Percentiles rank a stretch among this genome's conserved stretches.
phyloP scores from a whole-genome alignment of 2,113 vertebrate species.

The Percina caprodes region DNA sequence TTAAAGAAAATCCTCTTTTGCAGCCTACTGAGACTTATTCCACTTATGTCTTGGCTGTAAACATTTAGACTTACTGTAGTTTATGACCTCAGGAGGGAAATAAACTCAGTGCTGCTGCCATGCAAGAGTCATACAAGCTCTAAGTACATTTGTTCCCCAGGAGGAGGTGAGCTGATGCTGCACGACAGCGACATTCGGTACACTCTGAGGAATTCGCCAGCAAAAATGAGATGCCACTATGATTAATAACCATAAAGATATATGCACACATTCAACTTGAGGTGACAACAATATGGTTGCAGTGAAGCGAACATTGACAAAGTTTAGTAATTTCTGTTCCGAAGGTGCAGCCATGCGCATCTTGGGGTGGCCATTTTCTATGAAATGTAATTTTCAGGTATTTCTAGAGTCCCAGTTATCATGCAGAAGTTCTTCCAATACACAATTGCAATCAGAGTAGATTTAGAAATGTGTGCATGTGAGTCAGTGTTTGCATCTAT shows the following conservation, averaged over 20 bases:
- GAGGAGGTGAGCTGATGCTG: constrained; percentile 39
- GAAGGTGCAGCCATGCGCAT: constrained; percentile 35
- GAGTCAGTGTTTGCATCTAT: neutral
- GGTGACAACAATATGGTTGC: constrained; percentile 49
- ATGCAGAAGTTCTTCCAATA: constrained; percentile 22
- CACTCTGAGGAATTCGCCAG: constrained; percentile 41
- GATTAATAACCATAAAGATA: constrained; percentile 70
- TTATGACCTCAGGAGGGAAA: constrained; percentile 43
- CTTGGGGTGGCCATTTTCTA: constrained; percentile 11
- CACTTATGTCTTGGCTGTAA: constrained; percentile 41
- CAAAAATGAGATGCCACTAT: constrained; percentile 71
- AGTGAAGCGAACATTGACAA: constrained; percentile 44
- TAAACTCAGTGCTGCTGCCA: constrained; percentile 30
- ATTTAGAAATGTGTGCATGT: constrained; percentile 6
- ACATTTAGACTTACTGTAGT: constrained; percentile 49
- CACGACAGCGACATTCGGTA: constrained; percentile 44
- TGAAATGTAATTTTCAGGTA: constrained; percentile 43
- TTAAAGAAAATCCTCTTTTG: constrained; percentile 21
- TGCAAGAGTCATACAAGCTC: constrained; percentile 53
- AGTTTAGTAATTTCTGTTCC: constrained; percentile 53
- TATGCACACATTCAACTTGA: constrained; percentile 45
- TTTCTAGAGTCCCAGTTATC: constrained; percentile 25
- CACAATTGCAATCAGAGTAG: constrained; percentile 12
- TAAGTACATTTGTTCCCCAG: constrained; percentile 57
- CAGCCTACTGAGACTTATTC: constrained; percentile 14